Evolutionary conservation across 2,888 invertebrate genomes (phyloP).

Genomic region (Mycogona germanica): DNA sequence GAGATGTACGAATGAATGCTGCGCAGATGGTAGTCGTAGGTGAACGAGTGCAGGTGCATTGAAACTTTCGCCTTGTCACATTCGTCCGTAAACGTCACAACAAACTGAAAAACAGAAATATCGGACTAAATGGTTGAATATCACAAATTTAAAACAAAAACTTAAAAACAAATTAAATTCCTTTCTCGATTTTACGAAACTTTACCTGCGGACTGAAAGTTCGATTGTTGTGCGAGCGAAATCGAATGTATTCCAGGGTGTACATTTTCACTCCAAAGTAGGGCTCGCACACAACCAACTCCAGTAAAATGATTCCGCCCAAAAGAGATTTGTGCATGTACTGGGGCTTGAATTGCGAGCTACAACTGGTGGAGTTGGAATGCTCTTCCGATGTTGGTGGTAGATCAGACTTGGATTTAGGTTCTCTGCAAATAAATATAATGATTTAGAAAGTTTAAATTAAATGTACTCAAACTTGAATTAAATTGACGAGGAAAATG

Average conservation of each 20-base stretch:
- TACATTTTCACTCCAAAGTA: conserved; percentile 55
- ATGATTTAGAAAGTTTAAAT: no score
- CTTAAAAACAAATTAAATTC: conserved; percentile 12
- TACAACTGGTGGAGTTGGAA: neutral
- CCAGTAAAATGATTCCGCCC: conserved; percentile 55
- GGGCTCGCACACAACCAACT: conserved; percentile 52
- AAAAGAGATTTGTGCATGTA: conserved; percentile 51
- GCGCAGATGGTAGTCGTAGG: conserved; percentile 61
- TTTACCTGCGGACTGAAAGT: conserved; percentile 43
- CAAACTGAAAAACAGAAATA: conserved; percentile 39
- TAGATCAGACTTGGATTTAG: no score
- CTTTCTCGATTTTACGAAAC: neutral
- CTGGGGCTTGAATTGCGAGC: no score
- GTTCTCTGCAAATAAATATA: no score
- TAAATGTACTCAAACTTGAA: no score
- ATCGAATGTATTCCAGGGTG: conserved; percentile 49
- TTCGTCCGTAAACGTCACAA: conserved; percentile 49
- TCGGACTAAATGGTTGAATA: neutral
- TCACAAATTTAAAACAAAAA: neutral
- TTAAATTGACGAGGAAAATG: no score
- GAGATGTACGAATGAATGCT: conserved; percentile 52
- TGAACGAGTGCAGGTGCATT: conserved; percentile 63
- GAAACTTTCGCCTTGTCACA: conserved; percentile 54
- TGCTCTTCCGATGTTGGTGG: neutral
- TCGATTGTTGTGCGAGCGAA: conserved; percentile 35